Percentiles rank a stretch among this genome's conserved stretches.
These are phyloP conservation scores for Cyanoramphus novaezelandiae DNA, from an alignment of 2,113 vertebrate species.

Conservation along the genomic window DNA sequence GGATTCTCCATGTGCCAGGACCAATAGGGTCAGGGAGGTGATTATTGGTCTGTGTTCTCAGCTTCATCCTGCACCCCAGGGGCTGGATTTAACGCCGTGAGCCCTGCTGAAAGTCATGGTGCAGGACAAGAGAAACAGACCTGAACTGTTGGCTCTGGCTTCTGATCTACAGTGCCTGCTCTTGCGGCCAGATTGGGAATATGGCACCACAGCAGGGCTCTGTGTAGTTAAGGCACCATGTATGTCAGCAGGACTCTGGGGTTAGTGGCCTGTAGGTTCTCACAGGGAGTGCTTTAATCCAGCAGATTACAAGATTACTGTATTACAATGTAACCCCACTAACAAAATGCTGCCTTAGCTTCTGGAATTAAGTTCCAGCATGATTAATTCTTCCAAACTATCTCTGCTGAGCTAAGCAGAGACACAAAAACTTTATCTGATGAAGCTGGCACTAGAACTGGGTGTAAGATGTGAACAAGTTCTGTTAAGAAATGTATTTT, in stretches of 20 bases:
- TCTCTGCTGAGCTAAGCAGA: neutral
- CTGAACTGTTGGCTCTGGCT: neutral
- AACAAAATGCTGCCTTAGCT: neutral
- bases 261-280: neutral
- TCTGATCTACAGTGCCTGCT: accelerated
- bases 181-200: neutral
- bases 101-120: accelerated
- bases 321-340: neutral
- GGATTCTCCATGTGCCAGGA: neutral
- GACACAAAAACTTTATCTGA: neutral
- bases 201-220: neutral
- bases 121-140: neutral
- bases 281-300: neutral
- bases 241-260: neutral
- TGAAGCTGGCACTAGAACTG: neutral
- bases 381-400: neutral
- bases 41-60: neutral
- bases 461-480: neutral
- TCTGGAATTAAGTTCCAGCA: neutral
- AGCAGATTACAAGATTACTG: neutral
- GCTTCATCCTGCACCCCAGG: neutral
- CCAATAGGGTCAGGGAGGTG: neutral
- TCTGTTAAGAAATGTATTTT: neutral
- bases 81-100: neutral
- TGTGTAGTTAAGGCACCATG: neutral